These are phyloP conservation scores for Eupsittula cactorum DNA, from an alignment of 2,113 vertebrate genomes.

Conservation along the genomic window DNA sequence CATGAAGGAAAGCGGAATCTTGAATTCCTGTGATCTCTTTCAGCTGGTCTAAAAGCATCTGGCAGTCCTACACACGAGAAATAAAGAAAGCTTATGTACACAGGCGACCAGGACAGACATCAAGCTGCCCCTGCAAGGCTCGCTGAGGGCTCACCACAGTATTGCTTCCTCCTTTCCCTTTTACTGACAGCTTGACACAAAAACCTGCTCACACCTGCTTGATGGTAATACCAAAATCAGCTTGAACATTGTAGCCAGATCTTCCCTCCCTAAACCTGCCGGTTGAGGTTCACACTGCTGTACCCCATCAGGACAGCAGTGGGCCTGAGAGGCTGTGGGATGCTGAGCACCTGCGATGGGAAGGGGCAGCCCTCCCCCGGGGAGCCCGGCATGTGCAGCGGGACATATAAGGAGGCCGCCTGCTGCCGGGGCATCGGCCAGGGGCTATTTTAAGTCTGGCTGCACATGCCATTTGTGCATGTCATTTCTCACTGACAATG, in stretches of 20 bases:
- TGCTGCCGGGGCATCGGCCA: slow-evolving; percentile 60
- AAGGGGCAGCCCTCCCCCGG: background rate
- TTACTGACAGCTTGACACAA: background rate
- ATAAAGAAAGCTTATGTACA: background rate
- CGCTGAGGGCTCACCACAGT: rapidly evolving
- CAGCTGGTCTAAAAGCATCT: slow-evolving; percentile 89
- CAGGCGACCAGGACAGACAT: background rate
- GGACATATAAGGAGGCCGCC: slow-evolving; percentile 83
- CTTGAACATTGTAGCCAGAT: rapidly evolving
- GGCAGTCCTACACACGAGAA: slow-evolving; percentile 71
- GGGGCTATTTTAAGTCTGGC: slow-evolving; percentile 87
- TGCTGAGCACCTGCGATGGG: background rate
- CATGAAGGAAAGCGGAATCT: slow-evolving; percentile 83
- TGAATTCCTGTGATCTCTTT: slow-evolving; percentile 94
- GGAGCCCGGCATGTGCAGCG: background rate
- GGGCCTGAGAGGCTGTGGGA: background rate
- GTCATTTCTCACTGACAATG: slow-evolving; percentile 81
- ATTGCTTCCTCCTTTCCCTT: background rate
- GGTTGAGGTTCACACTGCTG: rapidly evolving
- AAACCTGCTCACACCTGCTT: background rate
- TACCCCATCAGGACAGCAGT: background rate
- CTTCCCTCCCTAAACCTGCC: background rate
- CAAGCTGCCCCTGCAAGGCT: background rate
- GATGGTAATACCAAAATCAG: background rate
- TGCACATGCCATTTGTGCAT: slow-evolving; percentile 82